Base-by-base conservation (phyloP, 2,888 invertebrate genomes). In the Drosophila quasianomalipes region DNA sequence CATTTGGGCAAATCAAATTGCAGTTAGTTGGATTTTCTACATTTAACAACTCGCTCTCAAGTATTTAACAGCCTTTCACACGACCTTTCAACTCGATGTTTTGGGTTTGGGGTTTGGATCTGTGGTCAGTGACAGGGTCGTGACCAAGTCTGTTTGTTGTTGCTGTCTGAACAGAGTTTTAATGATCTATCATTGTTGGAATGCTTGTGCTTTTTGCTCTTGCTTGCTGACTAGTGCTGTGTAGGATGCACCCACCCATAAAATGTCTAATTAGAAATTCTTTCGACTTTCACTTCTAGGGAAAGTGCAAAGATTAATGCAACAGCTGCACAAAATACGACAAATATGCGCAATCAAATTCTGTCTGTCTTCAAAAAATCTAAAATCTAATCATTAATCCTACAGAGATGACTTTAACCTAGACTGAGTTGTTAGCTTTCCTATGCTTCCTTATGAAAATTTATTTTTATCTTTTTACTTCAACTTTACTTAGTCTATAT, bases 151-250 rank as follows among this genome's bases (percentile, higher is more conserved):
- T 47, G 59, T 37, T 54, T 37, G 22, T 19, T 54, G 61, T 41
- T 37, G 47, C 33, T 70, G 47, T 57, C 55, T 70, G 71, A 82
- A 73, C 58, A 61, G 47, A 47, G 51, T 67, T 83, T 83, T 83
- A 85, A 85, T 85, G 86, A 85, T 89, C 84, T 79, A 85, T 88
- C 84, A 89, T 85, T 83, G 89, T 89, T 79, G 70, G 68, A 71
- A 75, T 78, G 60, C 47, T 39, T 63, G 63, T 28, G 64, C 47
- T 41, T 12, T n/a, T n/a, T n/a, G 41, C 41, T n/a, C 4, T 41
- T 41, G n/a, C n/a, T 9, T 26, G 39, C 28, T 39, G n/a, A 39
- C 22, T 52, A 49, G 69, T 57, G 51, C 33, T 37, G 53, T 57
- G 31, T 35, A 47, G 57, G 70, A 79, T 75, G 75, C 74, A 41